phyloP scores from a whole-genome alignment of 1,140 invertebrate species.

The Drosophila athabasca region DNA sequence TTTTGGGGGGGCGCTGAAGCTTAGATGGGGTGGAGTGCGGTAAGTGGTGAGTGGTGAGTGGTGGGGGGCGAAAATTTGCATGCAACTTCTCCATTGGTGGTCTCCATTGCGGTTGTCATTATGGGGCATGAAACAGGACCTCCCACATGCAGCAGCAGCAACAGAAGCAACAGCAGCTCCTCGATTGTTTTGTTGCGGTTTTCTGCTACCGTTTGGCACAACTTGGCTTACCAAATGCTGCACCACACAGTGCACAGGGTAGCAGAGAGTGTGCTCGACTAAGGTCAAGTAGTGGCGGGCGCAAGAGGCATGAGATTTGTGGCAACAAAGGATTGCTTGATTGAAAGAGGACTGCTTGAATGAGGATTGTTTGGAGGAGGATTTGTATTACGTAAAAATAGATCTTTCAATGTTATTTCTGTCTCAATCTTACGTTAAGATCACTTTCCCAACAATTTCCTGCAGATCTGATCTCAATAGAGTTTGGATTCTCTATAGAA shows the following conservation, averaged over 20 bases:
- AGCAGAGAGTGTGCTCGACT: slow-evolving; percentile 15
- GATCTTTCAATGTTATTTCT: too few relatives aligned
- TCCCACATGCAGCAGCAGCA: slow-evolving; percentile 64
- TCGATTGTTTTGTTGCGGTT: slow-evolving; percentile 78
- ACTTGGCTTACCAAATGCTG: slow-evolving; percentile 47
- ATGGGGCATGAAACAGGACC: slow-evolving; percentile 69
- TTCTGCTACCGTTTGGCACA: slow-evolving; percentile 74
- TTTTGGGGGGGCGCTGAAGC: slow-evolving; percentile 13
- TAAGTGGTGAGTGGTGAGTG: background rate
- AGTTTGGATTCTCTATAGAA: too few relatives aligned
- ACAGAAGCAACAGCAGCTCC: background rate
- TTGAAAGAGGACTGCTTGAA: too few relatives aligned
- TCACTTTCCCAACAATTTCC: too few relatives aligned
- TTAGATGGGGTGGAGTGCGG: background rate
- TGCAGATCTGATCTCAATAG: too few relatives aligned
- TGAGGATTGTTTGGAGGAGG: too few relatives aligned
- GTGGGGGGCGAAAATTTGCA: slow-evolving; percentile 56
- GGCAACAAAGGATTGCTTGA: too few relatives aligned
- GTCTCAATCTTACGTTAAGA: too few relatives aligned
- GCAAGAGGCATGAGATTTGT: background rate
- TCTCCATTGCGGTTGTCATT: slow-evolving; percentile 76
- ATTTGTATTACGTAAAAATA: too few relatives aligned
- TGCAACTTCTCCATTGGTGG: slow-evolving; percentile 68
- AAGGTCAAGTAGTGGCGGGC: background rate
- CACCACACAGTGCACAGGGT: background rate